A percentile compares a stretch with the other conserved stretches of the same genome.
These are phyloP conservation scores for Enteromius anoplus DNA, from an alignment of 2,797 vertebrate genomes.

Conservation along the genomic window DNA sequence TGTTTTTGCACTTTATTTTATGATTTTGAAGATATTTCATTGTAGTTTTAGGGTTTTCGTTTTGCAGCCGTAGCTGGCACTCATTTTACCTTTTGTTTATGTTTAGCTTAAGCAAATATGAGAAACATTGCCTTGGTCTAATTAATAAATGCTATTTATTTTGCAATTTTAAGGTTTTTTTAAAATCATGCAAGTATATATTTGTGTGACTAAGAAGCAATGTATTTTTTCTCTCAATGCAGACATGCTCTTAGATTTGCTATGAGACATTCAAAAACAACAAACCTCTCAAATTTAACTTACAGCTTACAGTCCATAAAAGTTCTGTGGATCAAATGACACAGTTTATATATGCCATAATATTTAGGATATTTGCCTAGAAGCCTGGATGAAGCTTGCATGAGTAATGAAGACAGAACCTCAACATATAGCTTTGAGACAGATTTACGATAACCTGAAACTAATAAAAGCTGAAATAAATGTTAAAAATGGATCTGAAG, in stretches of 20 bases:
- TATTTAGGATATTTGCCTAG: neutral
- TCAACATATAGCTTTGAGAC: constrained; percentile 7
- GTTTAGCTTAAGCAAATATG: neutral
- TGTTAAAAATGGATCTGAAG: neutral
- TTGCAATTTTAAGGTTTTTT: too few species aligned
- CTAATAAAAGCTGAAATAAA: constrained; percentile 13
- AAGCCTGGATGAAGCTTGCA: neutral
- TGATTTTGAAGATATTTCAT: too few species aligned
- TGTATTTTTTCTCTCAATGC: neutral
- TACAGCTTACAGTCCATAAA: neutral
- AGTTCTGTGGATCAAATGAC: neutral
- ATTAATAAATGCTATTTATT: neutral
- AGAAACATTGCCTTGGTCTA: neutral
- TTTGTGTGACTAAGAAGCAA: neutral
- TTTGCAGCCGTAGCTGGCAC: too few species aligned
- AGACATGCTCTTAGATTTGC: neutral
- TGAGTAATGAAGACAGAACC: constrained; percentile 14
- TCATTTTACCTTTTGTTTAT: too few species aligned
- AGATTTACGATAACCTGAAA: constrained; percentile 5
- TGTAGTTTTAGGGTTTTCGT: too few species aligned
- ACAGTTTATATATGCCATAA: neutral
- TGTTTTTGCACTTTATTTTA: too few species aligned
- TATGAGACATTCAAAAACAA: neutral
- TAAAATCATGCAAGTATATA: neutral
- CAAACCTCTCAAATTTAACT: neutral